These are phyloP conservation scores for Lampris megalopsis DNA, from an alignment of 2,113 vertebrate genomes.

Conservation along the genomic window DNA sequence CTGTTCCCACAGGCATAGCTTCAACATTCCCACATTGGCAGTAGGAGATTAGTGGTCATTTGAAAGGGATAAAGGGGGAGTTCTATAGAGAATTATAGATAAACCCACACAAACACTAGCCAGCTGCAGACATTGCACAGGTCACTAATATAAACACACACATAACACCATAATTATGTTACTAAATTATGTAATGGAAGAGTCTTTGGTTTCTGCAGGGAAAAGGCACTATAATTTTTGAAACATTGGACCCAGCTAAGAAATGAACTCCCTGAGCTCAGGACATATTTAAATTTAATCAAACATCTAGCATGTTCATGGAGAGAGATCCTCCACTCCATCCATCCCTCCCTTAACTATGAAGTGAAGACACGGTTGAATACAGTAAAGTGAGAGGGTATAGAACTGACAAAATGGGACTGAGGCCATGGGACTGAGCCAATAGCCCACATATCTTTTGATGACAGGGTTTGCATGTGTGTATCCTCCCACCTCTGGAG, in stretches of 20 bases:
- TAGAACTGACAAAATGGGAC: too few relatives aligned
- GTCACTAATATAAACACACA: slow-evolving; percentile 31
- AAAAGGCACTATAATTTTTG: background rate
- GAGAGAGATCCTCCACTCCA: background rate
- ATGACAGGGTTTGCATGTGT: background rate
- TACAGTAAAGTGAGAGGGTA: too few relatives aligned
- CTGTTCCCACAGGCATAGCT: background rate
- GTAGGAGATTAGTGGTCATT: slow-evolving; percentile 65
- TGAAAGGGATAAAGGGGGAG: slow-evolving; percentile 55
- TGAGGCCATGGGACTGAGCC: too few relatives aligned
- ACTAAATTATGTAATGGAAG: background rate
- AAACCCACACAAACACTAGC: slow-evolving; percentile 47
- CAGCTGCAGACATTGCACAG: background rate
- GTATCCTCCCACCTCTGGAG: slow-evolving; percentile 83
- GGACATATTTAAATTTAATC: too few relatives aligned
- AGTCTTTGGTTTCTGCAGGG: background rate
- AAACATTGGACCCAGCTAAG: slow-evolving; percentile 30
- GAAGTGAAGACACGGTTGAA: too few relatives aligned
- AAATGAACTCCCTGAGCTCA: background rate
- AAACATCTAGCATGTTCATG: background rate
- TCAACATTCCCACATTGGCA: slow-evolving; percentile 8
- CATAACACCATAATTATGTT: slow-evolving; percentile 9
- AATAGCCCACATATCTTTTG: background rate
- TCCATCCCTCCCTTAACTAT: too few relatives aligned
- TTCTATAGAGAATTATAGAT: slow-evolving; percentile 59